A percentile compares a stretch with the other conserved stretches of the same genome.
Evolutionary conservation across 2,888 invertebrate genomes (phyloP).

Genomic region (Anticlea derivata): DNA sequence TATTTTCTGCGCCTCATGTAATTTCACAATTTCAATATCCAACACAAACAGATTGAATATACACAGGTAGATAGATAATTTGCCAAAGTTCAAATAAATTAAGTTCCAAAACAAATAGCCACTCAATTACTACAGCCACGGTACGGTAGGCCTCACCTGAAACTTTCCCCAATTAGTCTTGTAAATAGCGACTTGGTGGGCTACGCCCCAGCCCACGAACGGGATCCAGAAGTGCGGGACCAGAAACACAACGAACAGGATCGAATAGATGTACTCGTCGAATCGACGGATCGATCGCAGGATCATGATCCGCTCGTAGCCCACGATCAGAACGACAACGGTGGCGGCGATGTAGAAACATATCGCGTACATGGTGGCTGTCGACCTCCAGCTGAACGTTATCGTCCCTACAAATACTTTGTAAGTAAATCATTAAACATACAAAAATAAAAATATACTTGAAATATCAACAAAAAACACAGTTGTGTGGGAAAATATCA

Average conservation of each 20-base stretch:
- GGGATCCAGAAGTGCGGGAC: constrained; percentile 89
- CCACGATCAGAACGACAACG: constrained; percentile 83
- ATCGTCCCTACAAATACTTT: constrained; percentile 68
- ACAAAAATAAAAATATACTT: too few species aligned
- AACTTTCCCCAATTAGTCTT: constrained; percentile 88
- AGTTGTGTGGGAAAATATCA: too few species aligned
- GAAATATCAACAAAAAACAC: too few species aligned
- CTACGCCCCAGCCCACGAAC: constrained; percentile 88
- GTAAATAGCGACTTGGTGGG: constrained; percentile 86
- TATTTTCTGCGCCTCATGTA: neutral
- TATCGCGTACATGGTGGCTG: constrained; percentile 86
- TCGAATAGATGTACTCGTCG: constrained; percentile 88
- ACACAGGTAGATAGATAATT: too few species aligned
- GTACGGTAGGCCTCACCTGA: constrained; percentile 74
- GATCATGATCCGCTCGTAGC: constrained; percentile 85
- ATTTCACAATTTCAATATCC: constrained; percentile 4
- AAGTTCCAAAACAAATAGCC: constrained; percentile 32
- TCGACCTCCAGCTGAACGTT: constrained; percentile 86
- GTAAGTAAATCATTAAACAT: neutral
- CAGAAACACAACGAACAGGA: constrained; percentile 86
- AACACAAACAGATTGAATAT: neutral
- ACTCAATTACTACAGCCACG: constrained; percentile 17
- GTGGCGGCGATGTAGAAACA: constrained; percentile 85
- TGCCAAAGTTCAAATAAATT: constrained; percentile 38
- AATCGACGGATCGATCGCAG: constrained; percentile 85